Conservation (phyloP, 2,797 vertebrate genomes). For the Girardinus metallicus region DNA sequence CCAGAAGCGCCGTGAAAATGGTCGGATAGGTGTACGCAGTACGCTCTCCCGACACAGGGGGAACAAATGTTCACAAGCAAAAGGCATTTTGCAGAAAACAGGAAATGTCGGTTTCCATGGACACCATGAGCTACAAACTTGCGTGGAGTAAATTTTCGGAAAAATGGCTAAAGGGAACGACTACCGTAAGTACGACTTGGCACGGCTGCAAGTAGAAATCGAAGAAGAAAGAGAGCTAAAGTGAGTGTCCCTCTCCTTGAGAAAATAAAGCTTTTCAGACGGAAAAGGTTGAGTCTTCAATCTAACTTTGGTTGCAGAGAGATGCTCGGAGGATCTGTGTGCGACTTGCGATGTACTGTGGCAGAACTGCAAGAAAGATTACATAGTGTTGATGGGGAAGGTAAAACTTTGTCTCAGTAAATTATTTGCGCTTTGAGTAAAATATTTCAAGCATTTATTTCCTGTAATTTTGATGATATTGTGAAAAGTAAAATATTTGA, state of each 20-base stretch:
- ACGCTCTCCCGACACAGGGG: too few relatives aligned
- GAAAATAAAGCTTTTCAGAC: not conserved
- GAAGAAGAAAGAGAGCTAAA: slow-evolving; percentile 74
- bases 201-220: slow-evolving; percentile 66
- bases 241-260: slow-evolving; percentile 60
- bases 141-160: not conserved
- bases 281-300: not conserved
- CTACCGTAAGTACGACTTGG: slow-evolving; percentile 51
- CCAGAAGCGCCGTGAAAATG: too few relatives aligned
- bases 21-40: too few relatives aligned
- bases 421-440: not conserved
- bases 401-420: slow-evolving; percentile 59
- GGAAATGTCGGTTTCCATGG: slow-evolving; percentile 61
- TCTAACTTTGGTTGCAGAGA: slow-evolving; percentile 70
- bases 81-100: slow-evolving; percentile 1
- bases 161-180: slow-evolving; percentile 62
- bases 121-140: slow-evolving; percentile 50
- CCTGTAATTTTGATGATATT: not conserved
- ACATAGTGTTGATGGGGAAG: slow-evolving; percentile 81
- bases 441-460: not conserved
- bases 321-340: slow-evolving; percentile 84
- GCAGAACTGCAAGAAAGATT: slow-evolving; percentile 84
- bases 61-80: too few relatives aligned
- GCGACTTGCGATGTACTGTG: slow-evolving; percentile 82
- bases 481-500: not conserved